Evolutionary conservation across 2,888 invertebrate genomes (phyloP), one percentile per base, ranked within the genome.

Genomic region (Operophtera brumata): DNA sequence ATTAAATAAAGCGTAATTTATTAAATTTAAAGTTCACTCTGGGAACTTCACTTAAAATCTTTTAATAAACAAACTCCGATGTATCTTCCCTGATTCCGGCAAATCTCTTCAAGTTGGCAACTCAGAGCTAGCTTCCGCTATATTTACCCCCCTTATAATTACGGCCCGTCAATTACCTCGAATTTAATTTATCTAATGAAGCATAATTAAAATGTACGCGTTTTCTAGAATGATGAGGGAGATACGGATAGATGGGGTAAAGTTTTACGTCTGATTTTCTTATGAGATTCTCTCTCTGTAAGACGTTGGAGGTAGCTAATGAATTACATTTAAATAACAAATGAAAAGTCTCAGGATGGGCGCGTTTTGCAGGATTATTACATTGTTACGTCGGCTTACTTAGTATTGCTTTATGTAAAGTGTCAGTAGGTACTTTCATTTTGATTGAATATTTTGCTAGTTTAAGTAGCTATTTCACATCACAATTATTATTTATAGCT

Each of bases 141-240:
- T 59, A 60, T 59, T 58, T 62, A 48, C 65, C 65, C 78, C 20
- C 77, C 80, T 77, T 77, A 75, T 82, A 84, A 88, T 88, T 82
- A 84, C 78, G 72, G 71, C 74, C 79, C 84, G 84, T 86, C 87
- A 85, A 86, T 87, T 89, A 86, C 81, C 77, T 72, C 76, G 76
- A 88, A 87, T 90, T 88, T 88, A 89, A 90, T 89, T 88, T 83
- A 84, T 81, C 81, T 89, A 89, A 90, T 90, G 90, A 90, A 88
- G 86, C 81, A 76, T 89, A 86, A 90, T 90, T 90, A 90, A 88
- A 89, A 88, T 86, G 86, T 87, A 82, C 82, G 81, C 85, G 80
- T 82, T 82, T 78, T 74, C 61, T 72, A 79, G 78, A 80, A 73
- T 78, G 79, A 78, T 70, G 77, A 69, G 69, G 61, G 69, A 62